Evolutionary conservation across 1,140 invertebrate genomes (phyloP), one percentile per base, ranked within the genome.

Genomic region (Dolichoris vasculosae): DNA sequence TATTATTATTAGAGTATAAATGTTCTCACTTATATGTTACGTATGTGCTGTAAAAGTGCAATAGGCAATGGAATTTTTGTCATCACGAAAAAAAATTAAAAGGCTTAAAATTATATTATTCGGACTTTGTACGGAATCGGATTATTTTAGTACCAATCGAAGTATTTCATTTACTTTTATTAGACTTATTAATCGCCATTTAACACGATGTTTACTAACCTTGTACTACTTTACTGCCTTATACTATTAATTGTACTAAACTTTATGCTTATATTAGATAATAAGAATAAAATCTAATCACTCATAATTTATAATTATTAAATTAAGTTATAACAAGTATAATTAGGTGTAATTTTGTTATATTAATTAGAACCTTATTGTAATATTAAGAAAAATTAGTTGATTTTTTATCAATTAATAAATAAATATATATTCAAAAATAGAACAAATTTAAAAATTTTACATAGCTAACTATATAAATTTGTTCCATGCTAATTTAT

Each of bases 1-100:
- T 46, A 83, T 83, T 83, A 77, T 67, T 83, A 83, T 77, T 64
- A 83, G 82, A 83, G 40, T 55, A 83, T 83, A 83, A 77, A 55
- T 83, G 55, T 32, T 69, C 40, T 55, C 69, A 1, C 59, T 67
- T 69, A 48, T 38, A 35, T 13, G 48, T 78, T 78, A 51, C n/a
- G 2, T 38, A 7, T 26, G 30, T 51, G 23, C 15, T 3, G 43
- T 38, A 51, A 82, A 64, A 82, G 71, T 17, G 51, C n/a, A n/a
- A n/a, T 15, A n/a, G 46, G 17, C 40, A 67, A 20, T 8, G 59
- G 11, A 1, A 38, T 67, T 38, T 30, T 43, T 63, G 35, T 51
- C 13, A 51, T 15, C 55, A 23, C 23, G 46, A 55, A 63, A 63
- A 35, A 32, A 77, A 77, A 77, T 51, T 46, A n/a, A 77, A 48